Evolutionary conservation across 2,113 vertebrate genomes (phyloP).

Genomic region (Sinocyclocheilus anophthalmus): DNA sequence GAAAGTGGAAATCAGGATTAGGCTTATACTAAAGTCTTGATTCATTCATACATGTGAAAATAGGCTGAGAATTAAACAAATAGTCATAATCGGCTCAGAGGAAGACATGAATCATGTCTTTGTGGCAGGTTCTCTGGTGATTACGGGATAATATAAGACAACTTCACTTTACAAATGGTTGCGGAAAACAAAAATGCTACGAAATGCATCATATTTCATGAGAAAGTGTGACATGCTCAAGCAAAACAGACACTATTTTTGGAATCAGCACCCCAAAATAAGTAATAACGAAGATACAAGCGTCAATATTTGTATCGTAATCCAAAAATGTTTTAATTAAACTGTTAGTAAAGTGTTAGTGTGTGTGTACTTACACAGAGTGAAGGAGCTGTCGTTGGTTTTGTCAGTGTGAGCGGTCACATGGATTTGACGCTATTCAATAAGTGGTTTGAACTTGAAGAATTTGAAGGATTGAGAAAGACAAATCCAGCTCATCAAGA

Average conservation of each 20-base stretch:
- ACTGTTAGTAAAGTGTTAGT: background rate
- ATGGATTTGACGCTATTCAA: constrained; percentile 77
- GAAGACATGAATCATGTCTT: background rate
- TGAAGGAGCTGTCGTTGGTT: constrained; percentile 77
- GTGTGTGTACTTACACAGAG: constrained; percentile 68
- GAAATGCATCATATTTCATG: background rate
- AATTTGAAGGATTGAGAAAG: constrained; percentile 79
- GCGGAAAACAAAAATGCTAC: background rate
- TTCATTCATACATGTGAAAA: background rate
- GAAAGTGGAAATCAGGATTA: background rate
- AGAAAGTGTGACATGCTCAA: background rate
- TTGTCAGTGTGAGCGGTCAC: constrained; percentile 79
- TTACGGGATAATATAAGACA: background rate
- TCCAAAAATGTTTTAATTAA: too few relatives aligned
- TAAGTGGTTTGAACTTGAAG: constrained; percentile 79
- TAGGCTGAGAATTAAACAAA: background rate
- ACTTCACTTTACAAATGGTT: background rate
- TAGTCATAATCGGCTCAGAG: background rate
- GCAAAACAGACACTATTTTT: background rate
- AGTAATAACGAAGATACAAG: background rate
- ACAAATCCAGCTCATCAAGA: constrained; percentile 64
- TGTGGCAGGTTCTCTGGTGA: background rate
- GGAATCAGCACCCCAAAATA: background rate
- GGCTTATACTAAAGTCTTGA: background rate
- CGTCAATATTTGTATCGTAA: too few relatives aligned